phyloP scores from a whole-genome alignment of 2,797 vertebrate genomes.

The Coreius guichenoti region DNA sequence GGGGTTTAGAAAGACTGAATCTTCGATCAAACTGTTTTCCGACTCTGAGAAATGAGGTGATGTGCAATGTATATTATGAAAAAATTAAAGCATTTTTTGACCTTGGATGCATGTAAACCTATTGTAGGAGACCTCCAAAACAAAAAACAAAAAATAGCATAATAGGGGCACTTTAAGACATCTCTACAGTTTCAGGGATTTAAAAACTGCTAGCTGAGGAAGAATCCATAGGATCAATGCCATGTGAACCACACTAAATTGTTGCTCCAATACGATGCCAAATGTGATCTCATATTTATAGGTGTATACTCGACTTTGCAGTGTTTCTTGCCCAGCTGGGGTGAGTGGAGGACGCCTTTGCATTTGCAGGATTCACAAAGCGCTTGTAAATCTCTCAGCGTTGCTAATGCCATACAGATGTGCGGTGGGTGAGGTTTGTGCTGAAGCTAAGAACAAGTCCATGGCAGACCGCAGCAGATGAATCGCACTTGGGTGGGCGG shows the following conservation, averaged over 20 bases:
- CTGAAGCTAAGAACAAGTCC: conserved; percentile 55
- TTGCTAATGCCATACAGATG: conserved; percentile 70
- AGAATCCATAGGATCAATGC: neutral
- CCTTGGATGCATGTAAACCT: neutral
- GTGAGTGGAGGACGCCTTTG: conserved; percentile 50
- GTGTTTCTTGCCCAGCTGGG: conserved; percentile 32
- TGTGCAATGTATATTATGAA: no score
- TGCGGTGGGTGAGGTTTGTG: conserved; percentile 60
- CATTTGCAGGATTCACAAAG: conserved; percentile 55
- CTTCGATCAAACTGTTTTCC: neutral
- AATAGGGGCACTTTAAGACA: neutral
- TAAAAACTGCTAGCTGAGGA: neutral
- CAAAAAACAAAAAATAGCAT: neutral
- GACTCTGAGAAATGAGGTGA: neutral
- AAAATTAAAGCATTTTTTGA: no score
- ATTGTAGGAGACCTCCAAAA: neutral
- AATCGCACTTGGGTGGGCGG: conserved; percentile 66
- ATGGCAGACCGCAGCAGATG: conserved; percentile 59
- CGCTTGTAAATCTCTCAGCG: conserved; percentile 68
- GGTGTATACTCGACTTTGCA: neutral
- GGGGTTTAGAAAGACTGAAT: neutral
- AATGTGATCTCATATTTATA: conserved; percentile 15
- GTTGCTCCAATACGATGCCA: neutral
- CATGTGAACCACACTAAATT: neutral
- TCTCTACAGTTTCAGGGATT: neutral